Evolutionary conservation across 1,140 invertebrate genomes (phyloP).

Genomic region (Cotesia typhae): DNA sequence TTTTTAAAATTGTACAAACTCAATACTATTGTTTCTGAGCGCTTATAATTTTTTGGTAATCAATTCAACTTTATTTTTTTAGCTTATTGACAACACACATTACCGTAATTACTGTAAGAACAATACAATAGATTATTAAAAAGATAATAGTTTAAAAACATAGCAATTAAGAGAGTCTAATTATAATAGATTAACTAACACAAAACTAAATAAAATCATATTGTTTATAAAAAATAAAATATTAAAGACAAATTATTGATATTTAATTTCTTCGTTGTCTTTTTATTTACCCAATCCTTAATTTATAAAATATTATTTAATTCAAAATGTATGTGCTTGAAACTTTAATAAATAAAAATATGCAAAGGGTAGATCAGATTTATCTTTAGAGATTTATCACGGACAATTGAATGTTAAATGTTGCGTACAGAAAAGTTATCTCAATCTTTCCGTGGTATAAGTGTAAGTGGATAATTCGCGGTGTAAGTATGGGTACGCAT

Average conservation of each 20-base stretch:
- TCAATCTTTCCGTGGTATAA: not conserved
- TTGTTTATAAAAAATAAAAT: constrained; percentile 55
- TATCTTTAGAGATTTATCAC: constrained; percentile 1
- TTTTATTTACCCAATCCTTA: constrained; percentile 30
- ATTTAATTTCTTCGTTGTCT: constrained; percentile 26
- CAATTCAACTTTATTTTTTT: not conserved
- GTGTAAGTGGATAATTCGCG: constrained; percentile 5
- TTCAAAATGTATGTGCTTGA: too few relatives aligned
- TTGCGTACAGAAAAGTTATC: constrained; percentile 4
- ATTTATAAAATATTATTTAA: not conserved
- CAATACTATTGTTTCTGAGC: not conserved
- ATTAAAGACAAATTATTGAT: constrained; percentile 34
- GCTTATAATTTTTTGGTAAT: not conserved
- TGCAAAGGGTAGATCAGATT: constrained; percentile 34
- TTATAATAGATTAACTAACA: constrained; percentile 54
- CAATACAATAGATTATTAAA: constrained; percentile 41
- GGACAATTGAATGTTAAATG: constrained; percentile 22
- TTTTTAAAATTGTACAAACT: not conserved
- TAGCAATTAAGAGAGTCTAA: constrained; percentile 62
- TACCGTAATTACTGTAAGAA: constrained; percentile 46
- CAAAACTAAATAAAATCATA: constrained; percentile 56
- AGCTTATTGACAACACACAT: too few relatives aligned
- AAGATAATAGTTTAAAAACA: constrained; percentile 46
- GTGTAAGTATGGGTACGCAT: constrained; percentile 26
- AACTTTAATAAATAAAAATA: not conserved